A percentile compares a stretch with the other conserved stretches of the same genome.
These are phyloP conservation scores for Oreochromis tanganicae DNA, from an alignment of 2,113 vertebrate species.

Conservation along the genomic window DNA sequence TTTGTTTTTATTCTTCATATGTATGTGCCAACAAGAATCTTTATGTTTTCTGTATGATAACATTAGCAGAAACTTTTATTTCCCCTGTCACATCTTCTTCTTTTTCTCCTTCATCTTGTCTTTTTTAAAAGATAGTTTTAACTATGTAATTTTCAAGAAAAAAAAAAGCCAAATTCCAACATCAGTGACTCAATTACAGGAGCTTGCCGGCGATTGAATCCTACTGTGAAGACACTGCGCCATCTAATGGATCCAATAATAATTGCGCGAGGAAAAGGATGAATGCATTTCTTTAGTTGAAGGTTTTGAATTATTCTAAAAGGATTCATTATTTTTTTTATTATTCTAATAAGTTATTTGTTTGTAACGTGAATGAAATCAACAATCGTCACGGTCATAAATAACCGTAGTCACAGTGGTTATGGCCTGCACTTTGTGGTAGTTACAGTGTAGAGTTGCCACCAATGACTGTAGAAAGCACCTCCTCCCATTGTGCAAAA, in stretches of 20 bases:
- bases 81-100: not conserved
- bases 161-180: not conserved
- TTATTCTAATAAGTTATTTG: not conserved
- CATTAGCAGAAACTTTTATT: not conserved
- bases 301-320: not conserved
- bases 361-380: not conserved
- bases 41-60: not conserved
- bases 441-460: not conserved
- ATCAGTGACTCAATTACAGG: not conserved
- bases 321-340: not conserved
- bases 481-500: not conserved
- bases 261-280: not conserved
- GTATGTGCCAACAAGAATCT: not conserved
- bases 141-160: not conserved
- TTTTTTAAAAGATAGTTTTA: not conserved
- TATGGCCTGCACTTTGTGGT: not conserved
- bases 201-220: not conserved
- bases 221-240: not conserved
- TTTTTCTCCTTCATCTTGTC: not conserved
- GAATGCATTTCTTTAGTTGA: not conserved
- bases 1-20: not conserved
- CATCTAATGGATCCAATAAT: constrained; percentile 27
- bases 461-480: not conserved
- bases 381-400: not conserved
- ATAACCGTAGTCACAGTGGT: not conserved